Base-by-base conservation (phyloP, 1,140 invertebrate genomes). In the Ceratina calcarata region DNA sequence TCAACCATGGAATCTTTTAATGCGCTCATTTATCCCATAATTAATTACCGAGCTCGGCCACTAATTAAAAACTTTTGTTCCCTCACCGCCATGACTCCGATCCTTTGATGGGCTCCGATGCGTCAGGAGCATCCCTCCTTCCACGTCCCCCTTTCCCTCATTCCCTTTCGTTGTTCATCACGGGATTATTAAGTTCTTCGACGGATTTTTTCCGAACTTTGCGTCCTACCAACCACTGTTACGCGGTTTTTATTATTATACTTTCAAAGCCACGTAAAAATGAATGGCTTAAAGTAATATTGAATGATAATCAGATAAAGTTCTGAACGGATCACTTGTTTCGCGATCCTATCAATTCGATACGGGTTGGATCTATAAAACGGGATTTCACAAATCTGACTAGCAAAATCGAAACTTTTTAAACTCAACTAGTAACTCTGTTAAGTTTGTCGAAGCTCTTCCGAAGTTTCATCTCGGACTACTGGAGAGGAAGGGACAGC, bases 391-490 rank as follows among this genome's bases (percentile, higher is more conserved):
- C 37, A 61, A 62, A 55, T 45, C 16, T 15, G 16, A 37, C 22
- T 22, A 66, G 37, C 27, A 73, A 62, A 55, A 22, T 45, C 72
- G 27, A 60, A 58, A 22, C 51, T 62, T 24, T 32, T 70, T 51
- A 27, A 24, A 32, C 58, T 49, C 22, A 64, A 13, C 45, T 20
- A 37, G 64, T 66, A 84, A 84, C 82, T 70, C 37, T 18, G 49
- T 84, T 75, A 70, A 71, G 49, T 69, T 73, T 22, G 16, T 24
- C 27, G 22, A 78, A 78, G 78, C 70, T 81, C 61, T 22, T 10
- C 57, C 22, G 49, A 79, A 83, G 58, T 80, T 83, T 32, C 66
- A 70, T 57, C 58, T 66, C 13, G 55, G 24, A 37, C n/a, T 57
- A 32, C 72, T 64, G 7, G 51, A 53, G 12, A n/a, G 27, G 69